Base-by-base conservation (phyloP, 2,888 invertebrate species). In the Timandra comae region DNA sequence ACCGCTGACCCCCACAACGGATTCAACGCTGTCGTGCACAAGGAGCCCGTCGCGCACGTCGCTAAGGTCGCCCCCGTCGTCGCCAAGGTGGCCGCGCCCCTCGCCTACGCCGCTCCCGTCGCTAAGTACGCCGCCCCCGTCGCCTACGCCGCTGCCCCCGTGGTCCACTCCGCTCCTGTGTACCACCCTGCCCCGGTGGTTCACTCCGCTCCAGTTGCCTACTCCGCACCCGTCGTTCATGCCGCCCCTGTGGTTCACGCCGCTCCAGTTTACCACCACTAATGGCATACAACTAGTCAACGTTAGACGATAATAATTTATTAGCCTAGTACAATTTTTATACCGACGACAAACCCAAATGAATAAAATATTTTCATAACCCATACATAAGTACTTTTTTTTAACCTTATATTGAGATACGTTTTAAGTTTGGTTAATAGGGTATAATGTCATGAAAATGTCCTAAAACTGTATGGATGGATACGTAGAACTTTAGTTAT, bases 21-120 rank as follows among this genome's bases (percentile, higher is more conserved):
- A 16, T 86, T 87, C 66, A 86, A 84, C 61, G 87, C 86, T 19
- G 80, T 86, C 9, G 87, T 87, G 0, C 74, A 68, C 54, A 77
- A 71, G 42, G 82, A 82, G 45, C 1, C 63, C 63, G 44, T 58
- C 9, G 43, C 53, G 8, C 29, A 41, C 24, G 16, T 16, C 16
- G 16, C 74, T n/a, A 56, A 62, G 29, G 66, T 63, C 8, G 63
- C 67, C 7, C 49, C 56, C n/a, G 65, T 64, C n/a, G 50, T 66
- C 4, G 52, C 59, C n/a, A 56, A 63, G 35, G 54, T 60, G 12
- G 49, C 16, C 16, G 1, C 7, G 56, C 58, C n/a, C 50, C 59
- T 59, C 1, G 41, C 50, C n/a, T 64, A 61, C 2, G 36, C 63
- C 33, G 46, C 50, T 12, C 47, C 56, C 10, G 49, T 52, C 2